Evolutionary conservation across 2,797 vertebrate genomes (phyloP).

Genomic region (Clarias fuscus): DNA sequence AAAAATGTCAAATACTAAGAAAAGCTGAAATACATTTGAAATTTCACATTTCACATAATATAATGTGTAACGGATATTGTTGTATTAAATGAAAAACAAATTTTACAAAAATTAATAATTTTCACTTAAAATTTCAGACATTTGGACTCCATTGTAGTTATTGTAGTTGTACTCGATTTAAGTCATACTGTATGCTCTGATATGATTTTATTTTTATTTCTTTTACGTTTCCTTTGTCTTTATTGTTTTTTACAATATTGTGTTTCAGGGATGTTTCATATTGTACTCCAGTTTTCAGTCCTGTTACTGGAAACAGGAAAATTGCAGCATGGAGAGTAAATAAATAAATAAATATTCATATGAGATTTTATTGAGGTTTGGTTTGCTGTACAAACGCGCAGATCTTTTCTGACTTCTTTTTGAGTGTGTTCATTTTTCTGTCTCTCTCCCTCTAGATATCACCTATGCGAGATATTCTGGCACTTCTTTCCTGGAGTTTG

Average conservation of each 20-base stretch:
- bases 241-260: neutral
- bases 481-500: slow-evolving; percentile 82
- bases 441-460: slow-evolving; percentile 64
- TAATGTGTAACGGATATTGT: too few species aligned
- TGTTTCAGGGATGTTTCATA: neutral
- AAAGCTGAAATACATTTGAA: too few species aligned
- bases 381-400: neutral
- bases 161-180: neutral
- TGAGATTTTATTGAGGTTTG: neutral
- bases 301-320: neutral
- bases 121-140: neutral
- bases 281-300: neutral
- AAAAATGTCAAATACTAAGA: too few species aligned
- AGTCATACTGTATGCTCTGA: neutral
- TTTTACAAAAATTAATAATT: neutral
- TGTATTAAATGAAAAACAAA: too few species aligned
- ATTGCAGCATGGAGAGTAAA: neutral
- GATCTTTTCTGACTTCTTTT: neutral
- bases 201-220: neutral
- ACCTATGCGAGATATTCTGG: slow-evolving; percentile 74
- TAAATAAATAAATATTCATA: neutral
- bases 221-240: neutral
- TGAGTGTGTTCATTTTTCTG: slow-evolving; percentile 8
- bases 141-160: neutral
- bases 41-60: too few species aligned